Percentiles rank a stretch among this genome's conserved stretches.
Conservation (phyloP, 2,888 invertebrate species). For the Drosophila eohydei region DNA sequence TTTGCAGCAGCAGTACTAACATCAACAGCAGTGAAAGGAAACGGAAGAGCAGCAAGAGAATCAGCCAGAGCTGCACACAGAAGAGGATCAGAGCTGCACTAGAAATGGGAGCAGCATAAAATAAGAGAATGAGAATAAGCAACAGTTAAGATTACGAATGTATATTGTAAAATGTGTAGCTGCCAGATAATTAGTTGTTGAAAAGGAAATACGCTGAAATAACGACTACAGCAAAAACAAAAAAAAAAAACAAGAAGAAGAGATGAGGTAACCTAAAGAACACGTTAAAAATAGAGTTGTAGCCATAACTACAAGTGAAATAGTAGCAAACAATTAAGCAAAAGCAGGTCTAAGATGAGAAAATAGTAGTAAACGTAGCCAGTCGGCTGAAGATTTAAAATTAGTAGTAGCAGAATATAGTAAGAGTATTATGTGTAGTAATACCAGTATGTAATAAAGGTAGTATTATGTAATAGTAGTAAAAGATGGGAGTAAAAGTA, state of each 20-base stretch:
- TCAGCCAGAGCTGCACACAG: neutral
- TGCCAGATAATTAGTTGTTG: neutral
- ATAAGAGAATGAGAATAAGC: neutral
- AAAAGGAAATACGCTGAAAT: neutral
- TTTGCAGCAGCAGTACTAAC: neutral
- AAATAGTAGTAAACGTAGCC: neutral
- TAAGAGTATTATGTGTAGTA: neutral
- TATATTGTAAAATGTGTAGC: neutral
- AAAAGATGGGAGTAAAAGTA: neutral
- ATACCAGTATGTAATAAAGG: neutral
- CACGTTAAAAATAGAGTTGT: neutral
- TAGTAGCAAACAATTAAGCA: neutral
- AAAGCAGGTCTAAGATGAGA: neutral
- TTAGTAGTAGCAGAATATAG: neutral
- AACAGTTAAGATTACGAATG: neutral
- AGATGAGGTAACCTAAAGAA: neutral
- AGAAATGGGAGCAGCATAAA: neutral
- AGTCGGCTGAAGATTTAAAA: neutral
- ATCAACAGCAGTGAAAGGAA: neutral
- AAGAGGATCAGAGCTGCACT: neutral
- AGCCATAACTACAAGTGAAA: neutral
- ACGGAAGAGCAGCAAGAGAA: neutral
- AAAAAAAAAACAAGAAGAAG: neutral
- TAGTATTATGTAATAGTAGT: neutral
- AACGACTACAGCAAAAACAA: neutral